These are phyloP conservation scores for Nebria brevicollis DNA, from an alignment of 2,888 invertebrate genomes.

Conservation along the genomic window DNA sequence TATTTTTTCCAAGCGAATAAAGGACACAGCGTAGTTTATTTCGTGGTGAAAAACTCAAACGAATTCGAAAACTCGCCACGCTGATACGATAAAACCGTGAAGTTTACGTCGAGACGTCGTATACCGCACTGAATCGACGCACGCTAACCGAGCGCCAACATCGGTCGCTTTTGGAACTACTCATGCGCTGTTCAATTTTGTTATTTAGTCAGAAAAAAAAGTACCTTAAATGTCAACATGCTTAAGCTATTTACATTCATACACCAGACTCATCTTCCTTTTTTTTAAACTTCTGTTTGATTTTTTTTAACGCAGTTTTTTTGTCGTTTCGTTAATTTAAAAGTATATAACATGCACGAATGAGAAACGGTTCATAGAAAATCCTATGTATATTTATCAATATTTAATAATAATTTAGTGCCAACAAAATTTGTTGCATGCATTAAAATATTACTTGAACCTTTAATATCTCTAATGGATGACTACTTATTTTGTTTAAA, in stretches of 20 bases:
- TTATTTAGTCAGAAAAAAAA: constrained; percentile 18
- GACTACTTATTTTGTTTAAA: neutral
- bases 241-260: constrained; percentile 23
- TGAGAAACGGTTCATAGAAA: too few species aligned
- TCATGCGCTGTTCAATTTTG: constrained; percentile 32
- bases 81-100: constrained; percentile 13
- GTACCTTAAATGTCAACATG: constrained; percentile 23
- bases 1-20: neutral
- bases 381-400: too few species aligned
- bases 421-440: neutral
- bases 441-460: neutral
- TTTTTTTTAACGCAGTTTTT: neutral
- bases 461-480: neutral
- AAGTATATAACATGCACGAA: too few species aligned
- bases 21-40: neutral
- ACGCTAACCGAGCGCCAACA: constrained; percentile 34
- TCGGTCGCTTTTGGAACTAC: constrained; percentile 30
- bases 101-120: constrained; percentile 54
- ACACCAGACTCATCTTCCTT: neutral
- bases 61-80: constrained; percentile 12
- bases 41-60: constrained; percentile 2
- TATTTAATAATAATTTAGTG: neutral
- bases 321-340: too few species aligned
- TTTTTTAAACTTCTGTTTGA: neutral
- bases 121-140: constrained; percentile 56